phyloP scores from a whole-genome alignment of 1,140 invertebrate genomes.

The Paralvinella palmiformis region DNA sequence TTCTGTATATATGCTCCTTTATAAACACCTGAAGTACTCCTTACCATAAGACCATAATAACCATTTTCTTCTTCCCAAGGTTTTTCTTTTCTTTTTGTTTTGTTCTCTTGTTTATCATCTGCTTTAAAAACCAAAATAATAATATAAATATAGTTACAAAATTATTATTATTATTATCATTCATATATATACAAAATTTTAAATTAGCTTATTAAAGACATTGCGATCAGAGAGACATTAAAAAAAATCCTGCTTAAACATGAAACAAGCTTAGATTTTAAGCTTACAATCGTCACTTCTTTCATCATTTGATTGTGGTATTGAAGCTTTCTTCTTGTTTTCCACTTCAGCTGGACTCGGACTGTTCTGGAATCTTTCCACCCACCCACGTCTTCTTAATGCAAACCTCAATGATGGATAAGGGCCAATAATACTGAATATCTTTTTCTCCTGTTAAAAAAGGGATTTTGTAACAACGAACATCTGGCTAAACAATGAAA shows the following conservation, averaged over 20 bases:
- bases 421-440: slow-evolving; percentile 54
- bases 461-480: background rate
- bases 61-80: slow-evolving; percentile 52
- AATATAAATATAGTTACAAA: background rate
- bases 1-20: no score
- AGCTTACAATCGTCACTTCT: no score
- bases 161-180: background rate
- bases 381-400: slow-evolving; percentile 53
- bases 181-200: no score
- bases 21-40: no score
- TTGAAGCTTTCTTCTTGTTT: background rate
- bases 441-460: slow-evolving; percentile 32
- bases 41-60: slow-evolving; percentile 50
- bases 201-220: no score
- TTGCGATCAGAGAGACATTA: no score
- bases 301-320: no score
- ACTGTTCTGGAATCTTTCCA: slow-evolving; percentile 36
- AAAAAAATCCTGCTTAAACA: no score
- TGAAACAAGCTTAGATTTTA: no score
- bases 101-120: background rate
- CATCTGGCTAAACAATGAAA: background rate
- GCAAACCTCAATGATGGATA: slow-evolving; percentile 53
- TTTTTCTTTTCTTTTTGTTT: slow-evolving; percentile 12
- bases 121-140: background rate
- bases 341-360: background rate